Conservation (phyloP, 1,140 invertebrate species). For the Pteromalus puparum region DNA sequence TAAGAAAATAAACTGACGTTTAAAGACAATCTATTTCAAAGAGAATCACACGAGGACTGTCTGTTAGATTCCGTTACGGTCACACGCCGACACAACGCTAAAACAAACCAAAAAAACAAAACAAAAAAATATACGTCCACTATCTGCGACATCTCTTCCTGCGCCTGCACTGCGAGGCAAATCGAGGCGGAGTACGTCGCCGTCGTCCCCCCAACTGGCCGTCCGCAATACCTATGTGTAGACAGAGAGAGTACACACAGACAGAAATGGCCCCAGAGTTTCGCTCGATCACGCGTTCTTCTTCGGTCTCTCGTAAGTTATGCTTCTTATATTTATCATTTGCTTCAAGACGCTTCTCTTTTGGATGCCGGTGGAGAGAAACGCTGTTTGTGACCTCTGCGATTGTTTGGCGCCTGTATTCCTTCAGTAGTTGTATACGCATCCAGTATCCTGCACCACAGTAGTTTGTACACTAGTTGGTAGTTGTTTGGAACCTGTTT, state of each 20-base stretch:
- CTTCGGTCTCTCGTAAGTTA: constrained; percentile 75
- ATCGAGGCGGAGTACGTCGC: constrained; percentile 27
- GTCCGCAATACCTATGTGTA: constrained; percentile 32
- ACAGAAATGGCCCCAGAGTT: constrained; percentile 23
- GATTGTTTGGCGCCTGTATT: constrained; percentile 32
- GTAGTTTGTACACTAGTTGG: constrained; percentile 22
- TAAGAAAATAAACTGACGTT: not conserved
- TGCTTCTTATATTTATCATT: constrained; percentile 76
- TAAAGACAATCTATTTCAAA: constrained; percentile 24
- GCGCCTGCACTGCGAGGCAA: constrained; percentile 9
- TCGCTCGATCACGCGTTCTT: constrained; percentile 71
- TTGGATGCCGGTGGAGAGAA: constrained; percentile 49
- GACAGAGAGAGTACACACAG: not conserved
- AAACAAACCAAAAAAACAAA: constrained; percentile 24
- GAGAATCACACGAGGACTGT: constrained; percentile 33
- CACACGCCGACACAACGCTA: constrained; percentile 13
- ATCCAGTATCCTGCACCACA: constrained; percentile 21
- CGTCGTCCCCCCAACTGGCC: constrained; percentile 22
- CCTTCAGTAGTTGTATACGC: constrained; percentile 29
- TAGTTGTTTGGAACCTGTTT: not conserved
- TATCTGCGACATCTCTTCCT: constrained; percentile 42
- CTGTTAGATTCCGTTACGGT: constrained; percentile 24
- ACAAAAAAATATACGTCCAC: constrained; percentile 11
- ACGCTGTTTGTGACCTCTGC: constrained; percentile 30
- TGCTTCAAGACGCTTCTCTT: constrained; percentile 72